These are phyloP conservation scores for Megastigmus dorsalis DNA, from an alignment of 2,888 invertebrate species.

Conservation along the genomic window DNA sequence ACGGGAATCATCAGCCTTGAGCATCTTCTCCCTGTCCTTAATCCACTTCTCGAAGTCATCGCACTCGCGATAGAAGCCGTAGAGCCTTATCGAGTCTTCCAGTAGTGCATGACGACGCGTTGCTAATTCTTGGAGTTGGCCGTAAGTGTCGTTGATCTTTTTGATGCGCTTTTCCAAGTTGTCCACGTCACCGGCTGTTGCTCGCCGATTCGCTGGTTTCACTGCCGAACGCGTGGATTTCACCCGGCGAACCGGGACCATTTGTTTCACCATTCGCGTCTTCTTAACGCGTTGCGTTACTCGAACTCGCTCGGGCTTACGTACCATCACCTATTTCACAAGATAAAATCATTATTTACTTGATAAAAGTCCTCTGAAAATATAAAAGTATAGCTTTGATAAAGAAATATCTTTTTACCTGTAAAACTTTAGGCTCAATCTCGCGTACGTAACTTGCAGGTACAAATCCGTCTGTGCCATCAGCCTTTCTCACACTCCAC, in stretches of 20 bases:
- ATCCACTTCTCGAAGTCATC: slow-evolving; percentile 99
- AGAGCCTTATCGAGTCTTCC: slow-evolving; percentile 93
- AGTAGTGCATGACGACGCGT: slow-evolving; percentile 87
- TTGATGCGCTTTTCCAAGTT: slow-evolving; percentile 88
- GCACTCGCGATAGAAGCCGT: slow-evolving; percentile 96
- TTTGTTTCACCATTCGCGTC: slow-evolving; percentile 89
- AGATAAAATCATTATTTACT: background rate
- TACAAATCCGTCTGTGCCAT: slow-evolving; percentile 96
- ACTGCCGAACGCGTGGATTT: slow-evolving; percentile 75
- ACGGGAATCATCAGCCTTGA: slow-evolving; percentile 86
- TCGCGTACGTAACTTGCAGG: slow-evolving; percentile 97
- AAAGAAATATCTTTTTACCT: too few species aligned
- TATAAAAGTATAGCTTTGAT: too few species aligned
- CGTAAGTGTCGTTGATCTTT: slow-evolving; percentile 87
- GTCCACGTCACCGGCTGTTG: slow-evolving; percentile 79
- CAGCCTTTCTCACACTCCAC: slow-evolving; percentile 98
- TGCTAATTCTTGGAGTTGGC: slow-evolving; percentile 87
- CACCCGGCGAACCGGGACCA: slow-evolving; percentile 85
- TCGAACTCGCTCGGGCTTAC: slow-evolving; percentile 89
- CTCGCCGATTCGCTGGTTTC: slow-evolving; percentile 69
- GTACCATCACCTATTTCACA: slow-evolving; percentile 80
- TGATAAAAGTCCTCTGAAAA: background rate
- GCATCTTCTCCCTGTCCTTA: slow-evolving; percentile 93
- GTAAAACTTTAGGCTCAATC: slow-evolving; percentile 87
- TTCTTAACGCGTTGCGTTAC: slow-evolving; percentile 92